Evolutionary conservation across 2,113 vertebrate species (phyloP).

Genomic region (Paramisgurnus dabryanus): DNA sequence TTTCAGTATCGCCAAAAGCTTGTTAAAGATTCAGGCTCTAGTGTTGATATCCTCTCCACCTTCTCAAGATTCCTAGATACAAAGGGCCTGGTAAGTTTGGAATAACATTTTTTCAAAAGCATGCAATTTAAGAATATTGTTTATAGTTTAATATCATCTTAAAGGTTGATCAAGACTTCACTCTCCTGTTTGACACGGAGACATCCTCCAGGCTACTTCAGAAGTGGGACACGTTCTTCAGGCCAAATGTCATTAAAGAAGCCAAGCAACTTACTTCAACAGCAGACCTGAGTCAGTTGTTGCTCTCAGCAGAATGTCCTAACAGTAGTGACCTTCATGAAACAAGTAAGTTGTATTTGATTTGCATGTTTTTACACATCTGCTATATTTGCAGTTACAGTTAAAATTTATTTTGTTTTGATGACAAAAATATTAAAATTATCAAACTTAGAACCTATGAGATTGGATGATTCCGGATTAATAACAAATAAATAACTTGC

Average conservation of each 20-base stretch:
- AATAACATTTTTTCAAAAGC: slow-evolving; percentile 17
- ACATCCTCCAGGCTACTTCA: slow-evolving; percentile 39
- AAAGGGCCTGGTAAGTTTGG: slow-evolving; percentile 50
- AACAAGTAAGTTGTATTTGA: slow-evolving; percentile 20
- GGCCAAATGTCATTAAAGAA: slow-evolving; percentile 46
- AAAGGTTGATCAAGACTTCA: slow-evolving; percentile 46
- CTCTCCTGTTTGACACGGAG: slow-evolving; percentile 42
- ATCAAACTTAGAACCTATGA: not conserved
- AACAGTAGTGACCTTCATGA: slow-evolving; percentile 22
- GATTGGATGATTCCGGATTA: not conserved
- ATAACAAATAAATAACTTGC: not conserved
- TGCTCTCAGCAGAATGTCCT: slow-evolving; percentile 35
- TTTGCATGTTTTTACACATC: slow-evolving; percentile 8
- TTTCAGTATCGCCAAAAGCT: slow-evolving; percentile 49
- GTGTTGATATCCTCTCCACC: slow-evolving; percentile 42
- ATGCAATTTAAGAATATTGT: not conserved
- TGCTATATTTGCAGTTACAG: slow-evolving; percentile 5
- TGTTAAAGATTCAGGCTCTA: slow-evolving; percentile 36
- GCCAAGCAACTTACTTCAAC: slow-evolving; percentile 18
- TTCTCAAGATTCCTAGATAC: slow-evolving; percentile 51
- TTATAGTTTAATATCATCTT: slow-evolving; percentile 14
- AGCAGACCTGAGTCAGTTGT: slow-evolving; percentile 13
- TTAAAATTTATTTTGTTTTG: not conserved
- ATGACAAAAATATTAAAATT: not conserved
- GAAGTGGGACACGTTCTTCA: slow-evolving; percentile 38